Percentiles rank a stretch among this genome's conserved stretches.
phyloP scores from a whole-genome alignment of 1,140 invertebrate species.

The Pollicipes pollicipes region DNA sequence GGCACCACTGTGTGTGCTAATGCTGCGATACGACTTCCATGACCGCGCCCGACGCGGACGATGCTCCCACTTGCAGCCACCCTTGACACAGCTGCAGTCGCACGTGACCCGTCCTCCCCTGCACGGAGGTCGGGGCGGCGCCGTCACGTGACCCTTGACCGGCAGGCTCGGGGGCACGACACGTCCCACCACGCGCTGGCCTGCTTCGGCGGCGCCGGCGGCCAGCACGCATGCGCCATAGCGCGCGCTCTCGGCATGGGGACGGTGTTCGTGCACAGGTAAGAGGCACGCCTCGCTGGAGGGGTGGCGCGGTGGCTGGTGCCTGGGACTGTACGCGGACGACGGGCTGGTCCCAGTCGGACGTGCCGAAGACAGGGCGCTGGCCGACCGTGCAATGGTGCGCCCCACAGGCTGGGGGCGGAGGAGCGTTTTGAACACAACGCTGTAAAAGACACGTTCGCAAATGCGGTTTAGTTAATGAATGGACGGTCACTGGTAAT shows the following conservation, averaged over 20 bases:
- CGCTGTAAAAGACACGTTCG: no score
- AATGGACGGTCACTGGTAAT: no score
- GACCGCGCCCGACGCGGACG: background rate
- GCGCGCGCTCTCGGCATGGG: slow-evolving; percentile 75
- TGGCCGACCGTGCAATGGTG: background rate
- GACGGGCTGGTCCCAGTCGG: no score
- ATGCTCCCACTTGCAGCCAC: slow-evolving; percentile 15
- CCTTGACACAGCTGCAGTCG: slow-evolving; percentile 32
- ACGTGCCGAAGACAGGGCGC: no score
- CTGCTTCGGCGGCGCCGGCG: slow-evolving; percentile 96
- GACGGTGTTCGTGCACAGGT: slow-evolving; percentile 72
- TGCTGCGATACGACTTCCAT: background rate
- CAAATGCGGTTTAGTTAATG: no score
- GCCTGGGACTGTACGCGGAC: no score
- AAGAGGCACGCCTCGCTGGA: background rate
- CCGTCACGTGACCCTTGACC: no score
- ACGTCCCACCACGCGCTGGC: slow-evolving; percentile 79
- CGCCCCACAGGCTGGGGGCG: background rate
- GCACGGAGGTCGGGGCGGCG: no score
- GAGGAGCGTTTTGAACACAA: no score
- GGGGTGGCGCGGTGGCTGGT: no score
- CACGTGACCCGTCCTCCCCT: background rate
- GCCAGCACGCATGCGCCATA: slow-evolving; percentile 93
- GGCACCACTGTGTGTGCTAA: background rate
- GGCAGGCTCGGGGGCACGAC: slow-evolving; percentile 81